Evolutionary conservation across 2,113 vertebrate species (phyloP).

Genomic region (Neopipo cinnamomea): DNA sequence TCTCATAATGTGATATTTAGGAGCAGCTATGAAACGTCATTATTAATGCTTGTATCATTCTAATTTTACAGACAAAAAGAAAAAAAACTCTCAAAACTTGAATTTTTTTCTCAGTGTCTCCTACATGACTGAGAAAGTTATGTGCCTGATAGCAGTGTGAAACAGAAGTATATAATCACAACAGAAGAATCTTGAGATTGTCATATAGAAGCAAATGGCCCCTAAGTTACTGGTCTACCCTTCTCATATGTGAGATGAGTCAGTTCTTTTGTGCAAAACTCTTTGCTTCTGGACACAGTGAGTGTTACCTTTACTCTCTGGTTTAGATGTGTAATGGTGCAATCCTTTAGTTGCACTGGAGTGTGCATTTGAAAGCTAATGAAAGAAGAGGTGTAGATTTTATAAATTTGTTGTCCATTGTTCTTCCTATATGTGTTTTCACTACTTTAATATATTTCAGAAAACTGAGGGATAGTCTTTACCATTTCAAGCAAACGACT

Average conservation of each 20-base stretch:
- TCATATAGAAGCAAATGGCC: conserved; percentile 23
- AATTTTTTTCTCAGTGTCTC: conserved; percentile 5
- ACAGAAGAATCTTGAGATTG: not conserved
- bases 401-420: not conserved
- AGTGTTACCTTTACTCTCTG: not conserved
- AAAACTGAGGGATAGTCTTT: not conserved
- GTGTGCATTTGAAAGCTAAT: not conserved
- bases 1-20: conserved; percentile 32
- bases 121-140: not conserved
- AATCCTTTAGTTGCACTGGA: not conserved
- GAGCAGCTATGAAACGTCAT: not conserved
- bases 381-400: conserved; percentile 23
- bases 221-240: conserved; percentile 6
- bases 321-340: not conserved
- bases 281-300: not conserved
- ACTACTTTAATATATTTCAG: conserved; percentile 7
- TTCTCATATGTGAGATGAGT: not conserved
- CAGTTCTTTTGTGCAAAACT: not conserved
- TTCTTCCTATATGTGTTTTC: not conserved
- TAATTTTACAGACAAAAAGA: not conserved
- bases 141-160: conserved; percentile 3
- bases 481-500: conserved; percentile 4
- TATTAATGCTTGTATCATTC: conserved; percentile 4
- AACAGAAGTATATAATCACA: conserved; percentile 1
- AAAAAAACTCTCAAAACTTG: not conserved